These are phyloP conservation scores for Hyphantria cunea DNA, from an alignment of 1,140 invertebrate species.

Conservation along the genomic window DNA sequence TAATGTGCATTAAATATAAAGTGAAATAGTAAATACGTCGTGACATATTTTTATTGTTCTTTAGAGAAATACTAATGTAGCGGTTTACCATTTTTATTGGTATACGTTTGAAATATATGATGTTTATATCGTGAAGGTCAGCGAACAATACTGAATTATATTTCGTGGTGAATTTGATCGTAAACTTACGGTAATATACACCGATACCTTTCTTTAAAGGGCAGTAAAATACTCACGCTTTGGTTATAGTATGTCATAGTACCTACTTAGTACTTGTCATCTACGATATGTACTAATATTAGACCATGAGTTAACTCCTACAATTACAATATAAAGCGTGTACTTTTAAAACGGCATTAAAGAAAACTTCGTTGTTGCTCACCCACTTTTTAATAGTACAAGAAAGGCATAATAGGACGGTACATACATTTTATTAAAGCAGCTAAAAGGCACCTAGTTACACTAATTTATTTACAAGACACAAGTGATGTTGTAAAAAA, in stretches of 20 bases:
- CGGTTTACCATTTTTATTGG: neutral
- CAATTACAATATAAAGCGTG: constrained; percentile 36
- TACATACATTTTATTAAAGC: constrained; percentile 63
- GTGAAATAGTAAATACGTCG: constrained; percentile 4
- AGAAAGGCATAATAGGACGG: constrained; percentile 71
- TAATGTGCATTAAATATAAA: constrained; percentile 26
- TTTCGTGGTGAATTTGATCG: neutral
- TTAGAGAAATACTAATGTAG: neutral
- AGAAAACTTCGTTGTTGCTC: constrained; percentile 64
- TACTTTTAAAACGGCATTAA: constrained; percentile 69
- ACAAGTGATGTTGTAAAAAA: constrained; percentile 7
- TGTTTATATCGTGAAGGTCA: too few species aligned
- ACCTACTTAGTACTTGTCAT: neutral
- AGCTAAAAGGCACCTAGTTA: constrained; percentile 67
- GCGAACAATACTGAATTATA: neutral
- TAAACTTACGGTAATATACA: neutral
- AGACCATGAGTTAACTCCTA: constrained; percentile 21
- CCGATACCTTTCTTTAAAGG: neutral
- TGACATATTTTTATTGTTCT: constrained; percentile 15
- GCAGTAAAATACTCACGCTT: constrained; percentile 4
- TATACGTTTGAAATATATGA: neutral
- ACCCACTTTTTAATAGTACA: constrained; percentile 52
- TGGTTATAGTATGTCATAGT: neutral
- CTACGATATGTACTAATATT: constrained; percentile 5
- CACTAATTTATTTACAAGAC: constrained; percentile 34